Conservation (phyloP, 1,140 invertebrate genomes). For the Drosophila guanche region DNA sequence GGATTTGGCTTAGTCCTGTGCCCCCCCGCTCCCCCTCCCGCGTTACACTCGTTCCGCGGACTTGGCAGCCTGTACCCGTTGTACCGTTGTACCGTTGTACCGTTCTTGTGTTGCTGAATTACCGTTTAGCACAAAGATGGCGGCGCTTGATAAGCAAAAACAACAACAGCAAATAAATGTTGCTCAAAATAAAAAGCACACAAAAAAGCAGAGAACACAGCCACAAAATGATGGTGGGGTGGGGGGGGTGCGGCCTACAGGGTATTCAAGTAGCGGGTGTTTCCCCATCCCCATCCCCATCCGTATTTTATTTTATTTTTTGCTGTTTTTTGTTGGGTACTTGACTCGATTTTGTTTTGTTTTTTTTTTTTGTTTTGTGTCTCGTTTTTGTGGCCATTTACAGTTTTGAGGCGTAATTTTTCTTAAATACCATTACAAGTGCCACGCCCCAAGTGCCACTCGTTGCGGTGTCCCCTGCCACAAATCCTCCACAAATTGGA, state of each 20-base stretch:
- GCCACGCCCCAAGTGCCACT: conserved; percentile 50
- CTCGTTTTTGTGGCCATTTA: conserved; percentile 60
- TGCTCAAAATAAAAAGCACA: conserved; percentile 47
- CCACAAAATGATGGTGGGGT: conserved; percentile 1
- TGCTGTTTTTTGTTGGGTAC: conserved; percentile 28
- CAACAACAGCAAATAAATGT: conserved; percentile 9
- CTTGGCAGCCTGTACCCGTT: conserved; percentile 5
- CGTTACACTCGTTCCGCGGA: conserved; percentile 3
- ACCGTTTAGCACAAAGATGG: conserved; percentile 78
- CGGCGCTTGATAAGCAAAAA: conserved; percentile 65
- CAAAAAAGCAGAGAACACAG: conserved; percentile 6
- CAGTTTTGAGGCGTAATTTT: conserved; percentile 77
- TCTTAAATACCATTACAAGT: conserved; percentile 64
- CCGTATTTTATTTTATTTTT: background rate
- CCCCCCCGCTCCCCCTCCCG: background rate
- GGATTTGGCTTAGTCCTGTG: conserved; percentile 71
- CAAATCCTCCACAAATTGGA: conserved; percentile 59
- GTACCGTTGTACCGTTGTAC: conserved; percentile 5
- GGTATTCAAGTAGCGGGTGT: no score
- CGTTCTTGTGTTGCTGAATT: conserved; percentile 33
- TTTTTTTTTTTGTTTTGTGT: conserved; percentile 23
- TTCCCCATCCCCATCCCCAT: no score
- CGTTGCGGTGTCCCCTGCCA: background rate
- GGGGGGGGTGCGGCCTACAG: background rate
- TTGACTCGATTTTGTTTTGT: conserved; percentile 30